Evolutionary conservation across 2,113 vertebrate genomes (phyloP).

Genomic region (Laticauda colubrina): DNA sequence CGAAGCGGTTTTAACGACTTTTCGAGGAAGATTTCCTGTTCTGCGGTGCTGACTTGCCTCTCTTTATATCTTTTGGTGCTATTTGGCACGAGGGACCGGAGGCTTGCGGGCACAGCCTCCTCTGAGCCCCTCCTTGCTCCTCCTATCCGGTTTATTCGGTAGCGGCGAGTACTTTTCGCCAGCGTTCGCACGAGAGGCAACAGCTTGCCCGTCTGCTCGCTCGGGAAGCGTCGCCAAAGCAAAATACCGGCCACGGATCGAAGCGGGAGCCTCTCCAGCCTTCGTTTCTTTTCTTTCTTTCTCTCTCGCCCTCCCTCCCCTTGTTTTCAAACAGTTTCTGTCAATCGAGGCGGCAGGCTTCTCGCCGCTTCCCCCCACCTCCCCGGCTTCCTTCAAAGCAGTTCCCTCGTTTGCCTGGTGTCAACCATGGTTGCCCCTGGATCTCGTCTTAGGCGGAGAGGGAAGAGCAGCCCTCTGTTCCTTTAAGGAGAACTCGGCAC

Average conservation of each 20-base stretch:
- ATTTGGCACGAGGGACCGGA: neutral
- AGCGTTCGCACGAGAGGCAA: conserved; percentile 40
- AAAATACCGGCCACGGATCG: conserved; percentile 5
- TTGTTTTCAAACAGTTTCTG: neutral
- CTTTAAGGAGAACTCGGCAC: neutral
- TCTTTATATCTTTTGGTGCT: neutral
- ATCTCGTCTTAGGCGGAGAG: neutral
- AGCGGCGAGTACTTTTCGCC: conserved; percentile 22
- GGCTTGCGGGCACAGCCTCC: neutral
- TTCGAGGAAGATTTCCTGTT: conserved; percentile 48
- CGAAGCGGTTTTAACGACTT: conserved; percentile 49
- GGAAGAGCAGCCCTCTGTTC: neutral
- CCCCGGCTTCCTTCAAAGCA: neutral
- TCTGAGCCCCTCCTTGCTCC: neutral
- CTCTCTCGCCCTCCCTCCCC: fast-evolving
- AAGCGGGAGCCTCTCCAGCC: neutral
- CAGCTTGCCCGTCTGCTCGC: conserved; percentile 27
- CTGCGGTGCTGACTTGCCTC: neutral
- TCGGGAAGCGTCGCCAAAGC: neutral
- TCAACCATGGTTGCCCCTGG: neutral
- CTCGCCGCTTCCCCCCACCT: neutral
- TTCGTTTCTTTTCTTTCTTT: neutral
- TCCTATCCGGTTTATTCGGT: neutral
- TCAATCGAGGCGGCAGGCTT: neutral
- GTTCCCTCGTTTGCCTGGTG: neutral